These are phyloP conservation scores for Dreissena polymorpha DNA, from an alignment of 1,140 invertebrate genomes.

Conservation along the genomic window DNA sequence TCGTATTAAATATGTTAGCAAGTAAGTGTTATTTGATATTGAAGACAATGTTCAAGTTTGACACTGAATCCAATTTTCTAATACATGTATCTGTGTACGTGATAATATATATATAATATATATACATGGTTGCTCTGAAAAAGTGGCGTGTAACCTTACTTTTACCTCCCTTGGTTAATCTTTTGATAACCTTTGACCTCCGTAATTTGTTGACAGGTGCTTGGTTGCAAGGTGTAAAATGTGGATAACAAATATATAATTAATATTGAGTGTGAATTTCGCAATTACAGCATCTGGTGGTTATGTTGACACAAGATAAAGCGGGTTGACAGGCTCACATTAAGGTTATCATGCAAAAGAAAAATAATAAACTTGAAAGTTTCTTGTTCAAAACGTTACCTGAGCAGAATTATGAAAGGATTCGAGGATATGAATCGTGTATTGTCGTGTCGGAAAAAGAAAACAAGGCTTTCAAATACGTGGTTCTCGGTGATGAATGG, in stretches of 20 bases:
- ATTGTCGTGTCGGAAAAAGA: constrained; percentile 77
- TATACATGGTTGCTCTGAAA: not conserved
- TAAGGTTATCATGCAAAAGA: constrained; percentile 63
- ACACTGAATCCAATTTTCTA: not conserved
- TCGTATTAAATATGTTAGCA: not conserved
- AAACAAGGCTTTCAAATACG: constrained; percentile 77
- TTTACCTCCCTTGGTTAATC: constrained; percentile 9
- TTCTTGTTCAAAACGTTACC: constrained; percentile 74
- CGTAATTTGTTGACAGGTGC: constrained; percentile 59
- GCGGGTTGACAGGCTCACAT: not conserved
- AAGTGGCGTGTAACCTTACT: constrained; percentile 51
- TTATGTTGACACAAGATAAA: constrained; percentile 29
- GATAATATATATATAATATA: too few relatives aligned
- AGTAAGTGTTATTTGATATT: not conserved
- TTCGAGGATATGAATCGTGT: constrained; percentile 78
- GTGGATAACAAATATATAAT: constrained; percentile 1
- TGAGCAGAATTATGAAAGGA: constrained; percentile 74
- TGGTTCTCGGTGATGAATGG: constrained; percentile 76
- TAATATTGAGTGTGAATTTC: constrained; percentile 6
- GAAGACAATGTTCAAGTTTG: not conserved
- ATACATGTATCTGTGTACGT: not conserved
- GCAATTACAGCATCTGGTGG: constrained; percentile 12
- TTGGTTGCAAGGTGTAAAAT: constrained; percentile 57
- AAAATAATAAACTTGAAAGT: constrained; percentile 77
- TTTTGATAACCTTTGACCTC: too few relatives aligned